Evolutionary conservation across 2,113 vertebrate genomes (phyloP), one percentile per base, ranked within the genome.

Genomic region (Suricata suricatta): DNA sequence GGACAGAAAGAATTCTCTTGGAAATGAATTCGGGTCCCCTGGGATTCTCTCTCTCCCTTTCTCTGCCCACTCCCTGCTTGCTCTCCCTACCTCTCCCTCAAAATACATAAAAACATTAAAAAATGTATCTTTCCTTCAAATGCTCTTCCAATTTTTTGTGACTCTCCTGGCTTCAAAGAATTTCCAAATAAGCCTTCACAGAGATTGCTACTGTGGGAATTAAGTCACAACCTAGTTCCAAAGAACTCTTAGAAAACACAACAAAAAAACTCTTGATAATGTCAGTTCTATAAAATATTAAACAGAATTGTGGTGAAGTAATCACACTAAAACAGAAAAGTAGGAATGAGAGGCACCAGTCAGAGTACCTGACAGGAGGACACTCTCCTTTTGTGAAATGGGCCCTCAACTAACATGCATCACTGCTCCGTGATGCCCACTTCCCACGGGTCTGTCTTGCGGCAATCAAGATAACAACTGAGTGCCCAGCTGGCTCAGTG

Each of bases 261-360:
- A 71, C 69, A 68, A 16, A 16, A 76, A 29, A 47, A 35, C 15
- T 19, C 54, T 71, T 41, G 72, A 50, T 80, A 80, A 86, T 41
- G 12, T 60, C n/a, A 81, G n/a, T 88, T 87, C 84, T 82, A 17
- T 81, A 86, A 94, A 96, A 80, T 80, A 96, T 38, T 77, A 68
- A 83, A 93, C 38, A 93, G 50, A 87, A 85, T 50, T 50, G 64
- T 5, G 29, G 29, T 44, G 29, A 79, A 86, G 88, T 7, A 80
- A 33, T 19, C 33, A 86, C 3, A 79, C 3, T 33, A 82, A 81
- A 87, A 60, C 41, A 63, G 10, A 92, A 44, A 6, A 47, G 64
- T 50, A 77, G 76, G 41, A 87, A 87, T 17, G n/a, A 52, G n/a
- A 82, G 66, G 27, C 17, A 68, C 12, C 44, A 68, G 57, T 16